A percentile compares a stretch with the other conserved stretches of the same genome.
Evolutionary conservation across 2,797 vertebrate species (phyloP).

Genomic region (Enteromius radiatus): DNA sequence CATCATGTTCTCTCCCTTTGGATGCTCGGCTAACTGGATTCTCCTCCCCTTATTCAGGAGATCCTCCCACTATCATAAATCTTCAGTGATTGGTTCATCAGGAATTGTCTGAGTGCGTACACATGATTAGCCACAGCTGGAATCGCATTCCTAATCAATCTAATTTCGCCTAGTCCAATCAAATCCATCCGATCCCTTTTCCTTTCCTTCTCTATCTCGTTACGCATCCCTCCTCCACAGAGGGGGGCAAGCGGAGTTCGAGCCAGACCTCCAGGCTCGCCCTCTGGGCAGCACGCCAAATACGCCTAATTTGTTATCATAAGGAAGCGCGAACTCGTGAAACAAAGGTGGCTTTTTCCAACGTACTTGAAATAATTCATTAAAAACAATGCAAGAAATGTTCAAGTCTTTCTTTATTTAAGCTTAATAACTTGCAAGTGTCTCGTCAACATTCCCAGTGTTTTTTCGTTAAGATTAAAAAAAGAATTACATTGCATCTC

Average conservation of each 20-base stretch:
- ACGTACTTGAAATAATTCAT: not conserved
- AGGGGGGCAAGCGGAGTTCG: too few species aligned
- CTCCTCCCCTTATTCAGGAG: not conserved
- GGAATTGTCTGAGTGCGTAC: too few species aligned
- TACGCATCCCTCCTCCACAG: too few species aligned
- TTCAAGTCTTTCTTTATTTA: conserved; percentile 30
- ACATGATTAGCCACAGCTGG: too few species aligned
- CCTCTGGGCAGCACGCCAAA: too few species aligned
- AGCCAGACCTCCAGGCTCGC: too few species aligned
- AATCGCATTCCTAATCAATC: too few species aligned
- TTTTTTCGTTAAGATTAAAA: not conserved
- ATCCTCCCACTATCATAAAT: not conserved
- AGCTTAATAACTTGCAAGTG: conserved; percentile 3
- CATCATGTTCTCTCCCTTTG: not conserved
- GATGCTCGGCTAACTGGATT: not conserved
- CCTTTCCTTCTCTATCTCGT: too few species aligned
- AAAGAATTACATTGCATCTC: conserved; percentile 22
- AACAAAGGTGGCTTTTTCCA: not conserved
- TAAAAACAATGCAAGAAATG: conserved; percentile 11
- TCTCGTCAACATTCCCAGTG: conserved; percentile 23
- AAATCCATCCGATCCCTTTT: too few species aligned
- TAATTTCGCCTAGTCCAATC: too few species aligned
- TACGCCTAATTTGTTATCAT: too few species aligned
- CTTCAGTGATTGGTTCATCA: conserved; percentile 1
- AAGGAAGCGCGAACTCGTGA: too few species aligned